phyloP scores from a whole-genome alignment of 2,113 vertebrate species.

The Paradisaea rubra region DNA sequence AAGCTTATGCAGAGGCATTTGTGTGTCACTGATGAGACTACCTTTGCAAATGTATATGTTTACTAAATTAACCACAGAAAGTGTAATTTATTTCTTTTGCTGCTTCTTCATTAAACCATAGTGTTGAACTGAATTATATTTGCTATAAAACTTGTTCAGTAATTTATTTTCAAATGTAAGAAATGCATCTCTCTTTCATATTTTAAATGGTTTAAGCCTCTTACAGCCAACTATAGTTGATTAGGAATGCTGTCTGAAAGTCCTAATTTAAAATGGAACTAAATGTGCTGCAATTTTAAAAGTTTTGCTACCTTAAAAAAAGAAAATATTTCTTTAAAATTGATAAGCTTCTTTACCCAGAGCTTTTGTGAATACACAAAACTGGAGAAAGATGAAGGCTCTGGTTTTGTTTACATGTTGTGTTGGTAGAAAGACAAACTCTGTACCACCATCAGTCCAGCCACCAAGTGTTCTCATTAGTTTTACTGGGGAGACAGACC shows the following conservation, averaged over 20 bases:
- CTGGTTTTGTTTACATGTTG: not conserved
- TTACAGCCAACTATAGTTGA: not conserved
- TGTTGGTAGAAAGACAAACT: not conserved
- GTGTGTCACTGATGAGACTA: not conserved
- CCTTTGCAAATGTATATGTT: not conserved
- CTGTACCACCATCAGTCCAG: not conserved
- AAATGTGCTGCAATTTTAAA: not conserved
- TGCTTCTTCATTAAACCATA: not conserved
- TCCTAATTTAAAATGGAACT: not conserved
- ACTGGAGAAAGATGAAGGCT: not conserved
- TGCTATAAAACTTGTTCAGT: not conserved
- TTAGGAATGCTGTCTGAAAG: not conserved
- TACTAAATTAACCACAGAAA: conserved; percentile 18
- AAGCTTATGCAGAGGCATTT: not conserved
- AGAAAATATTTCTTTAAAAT: not conserved
- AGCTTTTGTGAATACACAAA: not conserved
- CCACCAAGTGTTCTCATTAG: not conserved
- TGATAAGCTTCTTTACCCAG: not conserved
- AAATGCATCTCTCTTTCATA: not conserved
- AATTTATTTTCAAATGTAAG: conserved; percentile 12
- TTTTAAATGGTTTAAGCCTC: not conserved
- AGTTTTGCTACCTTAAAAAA: not conserved
- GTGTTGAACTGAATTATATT: conserved; percentile 15
- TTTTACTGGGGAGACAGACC: not conserved
- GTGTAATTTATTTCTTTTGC: not conserved